These are phyloP conservation scores for Papilio machaon DNA, from an alignment of 1,140 invertebrate genomes.

Conservation along the genomic window DNA sequence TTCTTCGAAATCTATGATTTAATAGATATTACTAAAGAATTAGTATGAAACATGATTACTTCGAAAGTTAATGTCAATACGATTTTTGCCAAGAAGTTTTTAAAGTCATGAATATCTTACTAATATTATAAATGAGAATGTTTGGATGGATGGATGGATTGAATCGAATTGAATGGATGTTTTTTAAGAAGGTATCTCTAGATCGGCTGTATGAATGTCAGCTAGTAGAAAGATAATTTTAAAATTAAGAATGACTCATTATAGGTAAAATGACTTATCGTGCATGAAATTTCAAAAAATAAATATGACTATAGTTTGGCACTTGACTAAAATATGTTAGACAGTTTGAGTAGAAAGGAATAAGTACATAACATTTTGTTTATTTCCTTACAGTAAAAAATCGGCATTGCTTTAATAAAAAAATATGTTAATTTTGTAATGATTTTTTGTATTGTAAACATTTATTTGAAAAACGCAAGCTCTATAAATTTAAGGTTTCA, in stretches of 20 bases:
- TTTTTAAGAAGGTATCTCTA: too few species aligned
- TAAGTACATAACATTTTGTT: neutral
- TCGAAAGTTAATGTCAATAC: neutral
- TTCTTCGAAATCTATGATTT: constrained; percentile 9
- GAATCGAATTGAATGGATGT: too few species aligned
- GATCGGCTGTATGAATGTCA: too few species aligned
- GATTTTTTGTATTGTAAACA: neutral
- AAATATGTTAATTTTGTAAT: neutral
- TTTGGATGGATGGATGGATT: too few species aligned
- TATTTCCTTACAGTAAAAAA: neutral
- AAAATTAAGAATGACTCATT: too few species aligned
- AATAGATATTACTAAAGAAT: neutral
- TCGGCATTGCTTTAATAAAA: neutral
- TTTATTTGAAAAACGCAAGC: neutral
- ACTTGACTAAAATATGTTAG: neutral
- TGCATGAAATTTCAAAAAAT: too few species aligned
- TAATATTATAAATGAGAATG: too few species aligned
- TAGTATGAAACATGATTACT: neutral
- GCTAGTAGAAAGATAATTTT: too few species aligned
- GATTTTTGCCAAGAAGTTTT: too few species aligned
- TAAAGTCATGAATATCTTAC: neutral
- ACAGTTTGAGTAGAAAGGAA: neutral
- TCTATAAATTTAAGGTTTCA: constrained; percentile 9
- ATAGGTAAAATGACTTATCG: too few species aligned
- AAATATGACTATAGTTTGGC: neutral